phyloP scores from a whole-genome alignment of 2,888 invertebrate genomes.

The Cantharis flavilabris region DNA sequence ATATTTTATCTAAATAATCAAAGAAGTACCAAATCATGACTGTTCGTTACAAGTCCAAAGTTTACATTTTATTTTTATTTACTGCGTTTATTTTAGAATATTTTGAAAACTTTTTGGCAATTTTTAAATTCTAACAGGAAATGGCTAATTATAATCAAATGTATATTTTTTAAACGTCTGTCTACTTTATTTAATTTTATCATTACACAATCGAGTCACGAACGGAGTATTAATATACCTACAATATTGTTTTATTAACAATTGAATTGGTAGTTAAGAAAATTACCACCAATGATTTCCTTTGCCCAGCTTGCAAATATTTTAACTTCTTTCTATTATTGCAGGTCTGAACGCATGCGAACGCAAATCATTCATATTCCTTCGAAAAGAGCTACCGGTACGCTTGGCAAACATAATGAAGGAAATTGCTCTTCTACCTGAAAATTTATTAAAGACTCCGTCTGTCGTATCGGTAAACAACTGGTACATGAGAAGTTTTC shows the following conservation, averaged over 20 bases:
- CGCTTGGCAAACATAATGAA: constrained; percentile 99
- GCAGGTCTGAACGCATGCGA: constrained; percentile 89
- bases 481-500: constrained; percentile 93
- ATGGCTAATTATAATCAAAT: neutral
- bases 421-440: constrained; percentile 94
- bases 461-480: constrained; percentile 92
- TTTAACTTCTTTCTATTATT: constrained; percentile 49
- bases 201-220: neutral
- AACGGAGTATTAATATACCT: neutral
- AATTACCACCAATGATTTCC: neutral
- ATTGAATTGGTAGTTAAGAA: neutral
- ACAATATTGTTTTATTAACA: neutral
- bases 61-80: neutral
- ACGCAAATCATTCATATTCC: constrained; percentile 88
- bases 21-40: neutral
- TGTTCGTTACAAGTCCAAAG: neutral
- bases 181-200: neutral
- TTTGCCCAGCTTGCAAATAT: neutral
- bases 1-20: neutral
- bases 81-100: neutral
- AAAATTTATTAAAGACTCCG: constrained; percentile 89
- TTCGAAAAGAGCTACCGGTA: constrained; percentile 96
- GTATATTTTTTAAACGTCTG: neutral
- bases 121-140: neutral
- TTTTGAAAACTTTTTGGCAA: neutral